Percentiles rank a stretch among this genome's conserved stretches.
Conservation (phyloP, 2,113 vertebrate genomes). For the Craseonycteris thonglongyai region DNA sequence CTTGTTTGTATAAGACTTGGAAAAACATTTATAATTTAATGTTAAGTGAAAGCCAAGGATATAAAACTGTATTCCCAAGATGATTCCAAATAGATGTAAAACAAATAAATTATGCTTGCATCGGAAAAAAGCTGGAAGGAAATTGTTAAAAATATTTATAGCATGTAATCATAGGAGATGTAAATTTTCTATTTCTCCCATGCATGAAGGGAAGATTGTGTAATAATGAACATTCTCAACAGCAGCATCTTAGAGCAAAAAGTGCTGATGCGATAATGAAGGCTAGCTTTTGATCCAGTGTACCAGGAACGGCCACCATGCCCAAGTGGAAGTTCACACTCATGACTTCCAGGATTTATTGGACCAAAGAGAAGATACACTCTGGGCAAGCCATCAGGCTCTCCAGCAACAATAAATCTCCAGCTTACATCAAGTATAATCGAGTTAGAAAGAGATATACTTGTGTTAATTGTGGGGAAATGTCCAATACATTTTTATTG, state of each 20-base stretch:
- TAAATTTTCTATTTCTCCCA: neutral
- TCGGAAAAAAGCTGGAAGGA: neutral
- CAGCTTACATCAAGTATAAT: neutral
- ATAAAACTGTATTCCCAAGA: neutral
- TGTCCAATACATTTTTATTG: neutral
- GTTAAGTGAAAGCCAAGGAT: constrained; percentile 8
- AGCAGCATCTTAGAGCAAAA: neutral
- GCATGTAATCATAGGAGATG: neutral
- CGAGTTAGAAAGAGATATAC: neutral
- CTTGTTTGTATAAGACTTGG: neutral
- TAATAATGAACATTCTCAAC: neutral
- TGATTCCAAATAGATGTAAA: neutral
- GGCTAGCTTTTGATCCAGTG: neutral
- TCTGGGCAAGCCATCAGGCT: neutral
- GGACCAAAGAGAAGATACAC: neutral
- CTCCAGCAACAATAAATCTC: neutral
- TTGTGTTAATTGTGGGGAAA: neutral
- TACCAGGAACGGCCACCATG: neutral
- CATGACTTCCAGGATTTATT: neutral
- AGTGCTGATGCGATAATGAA: neutral
- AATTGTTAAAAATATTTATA: neutral
- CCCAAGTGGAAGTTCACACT: neutral
- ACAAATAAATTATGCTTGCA: constrained; percentile 22
- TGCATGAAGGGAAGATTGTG: neutral
- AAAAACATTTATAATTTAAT: constrained; percentile 4